phyloP scores from a whole-genome alignment of 2,797 vertebrate species.

The Rhinophrynus dorsalis region DNA sequence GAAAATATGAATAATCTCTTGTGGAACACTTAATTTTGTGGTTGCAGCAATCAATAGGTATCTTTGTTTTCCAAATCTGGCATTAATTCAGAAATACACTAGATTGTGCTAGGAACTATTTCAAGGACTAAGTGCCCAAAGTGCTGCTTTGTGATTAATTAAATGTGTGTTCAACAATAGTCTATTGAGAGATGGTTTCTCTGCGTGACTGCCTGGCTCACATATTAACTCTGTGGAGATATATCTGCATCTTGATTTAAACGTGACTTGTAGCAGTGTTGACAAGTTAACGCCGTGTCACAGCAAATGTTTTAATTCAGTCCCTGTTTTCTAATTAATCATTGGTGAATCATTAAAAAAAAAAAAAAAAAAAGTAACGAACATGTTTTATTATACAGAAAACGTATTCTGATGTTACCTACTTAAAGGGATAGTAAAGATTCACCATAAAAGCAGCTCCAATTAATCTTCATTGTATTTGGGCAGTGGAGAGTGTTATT shows the following conservation, averaged over 20 bases:
- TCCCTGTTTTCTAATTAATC: too few species aligned
- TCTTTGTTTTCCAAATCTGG: constrained; percentile 31
- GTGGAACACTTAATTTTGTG: not conserved
- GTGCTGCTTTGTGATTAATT: constrained; percentile 31
- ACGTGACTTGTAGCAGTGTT: not conserved
- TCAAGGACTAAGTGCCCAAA: constrained; percentile 15
- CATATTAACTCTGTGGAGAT: not conserved
- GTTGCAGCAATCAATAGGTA: not conserved
- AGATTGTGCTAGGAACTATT: constrained; percentile 25
- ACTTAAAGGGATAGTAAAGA: too few species aligned
- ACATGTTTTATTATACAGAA: too few species aligned
- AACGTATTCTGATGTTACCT: too few species aligned
- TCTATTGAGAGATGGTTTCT: constrained; percentile 12
- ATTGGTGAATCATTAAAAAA: too few species aligned
- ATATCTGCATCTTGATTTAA: not conserved
- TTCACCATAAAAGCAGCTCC: too few species aligned
- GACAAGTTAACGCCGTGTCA: not conserved
- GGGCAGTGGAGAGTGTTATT: too few species aligned
- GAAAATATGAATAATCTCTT: not conserved
- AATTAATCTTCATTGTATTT: too few species aligned
- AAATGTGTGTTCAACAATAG: constrained; percentile 42
- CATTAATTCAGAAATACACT: constrained; percentile 24
- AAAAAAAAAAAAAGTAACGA: too few species aligned
- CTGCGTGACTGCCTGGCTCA: not conserved
- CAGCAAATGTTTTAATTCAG: too few species aligned